phyloP scores from a whole-genome alignment of 2,888 invertebrate species.

The Cartodere bifasciata region DNA sequence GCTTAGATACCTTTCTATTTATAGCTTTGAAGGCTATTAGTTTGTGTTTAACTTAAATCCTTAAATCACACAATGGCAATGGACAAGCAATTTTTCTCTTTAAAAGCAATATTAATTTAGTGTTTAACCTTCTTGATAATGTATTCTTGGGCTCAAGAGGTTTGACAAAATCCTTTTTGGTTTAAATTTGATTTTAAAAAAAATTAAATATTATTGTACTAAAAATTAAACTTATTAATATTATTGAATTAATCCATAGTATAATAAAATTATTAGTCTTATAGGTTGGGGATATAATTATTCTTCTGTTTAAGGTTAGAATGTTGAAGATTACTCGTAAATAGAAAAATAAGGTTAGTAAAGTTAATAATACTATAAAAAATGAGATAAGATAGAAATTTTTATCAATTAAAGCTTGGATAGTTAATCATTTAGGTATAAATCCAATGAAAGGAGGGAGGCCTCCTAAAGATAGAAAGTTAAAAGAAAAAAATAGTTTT shows the following conservation, averaged over 20 bases:
- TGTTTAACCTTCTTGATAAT: too few species aligned
- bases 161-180: too few species aligned
- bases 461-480: conserved; percentile 45
- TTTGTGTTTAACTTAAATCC: conserved; percentile 47
- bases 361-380: conserved; percentile 39
- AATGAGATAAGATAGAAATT: conserved; percentile 34
- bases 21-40: conserved; percentile 52
- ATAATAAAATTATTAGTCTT: conserved; percentile 30
- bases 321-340: conserved; percentile 38
- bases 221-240: conserved; percentile 23
- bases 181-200: conserved; percentile 9
- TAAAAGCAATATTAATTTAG: too few species aligned
- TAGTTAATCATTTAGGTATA: conserved; percentile 46
- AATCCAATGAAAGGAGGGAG: conserved; percentile 49
- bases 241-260: conserved; percentile 21
- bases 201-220: conserved; percentile 13
- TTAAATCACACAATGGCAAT: too few species aligned
- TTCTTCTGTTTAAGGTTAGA: conserved; percentile 33
- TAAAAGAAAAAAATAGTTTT: conserved; percentile 41
- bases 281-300: too few species aligned
- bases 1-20: conserved; percentile 46
- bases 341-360: conserved; percentile 45
- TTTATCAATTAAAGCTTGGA: conserved; percentile 39
- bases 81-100: too few species aligned
- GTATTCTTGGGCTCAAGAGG: too few species aligned